Evolutionary conservation across 2,888 invertebrate species (phyloP).

Genomic region (Phragmatobia fuliginosa): DNA sequence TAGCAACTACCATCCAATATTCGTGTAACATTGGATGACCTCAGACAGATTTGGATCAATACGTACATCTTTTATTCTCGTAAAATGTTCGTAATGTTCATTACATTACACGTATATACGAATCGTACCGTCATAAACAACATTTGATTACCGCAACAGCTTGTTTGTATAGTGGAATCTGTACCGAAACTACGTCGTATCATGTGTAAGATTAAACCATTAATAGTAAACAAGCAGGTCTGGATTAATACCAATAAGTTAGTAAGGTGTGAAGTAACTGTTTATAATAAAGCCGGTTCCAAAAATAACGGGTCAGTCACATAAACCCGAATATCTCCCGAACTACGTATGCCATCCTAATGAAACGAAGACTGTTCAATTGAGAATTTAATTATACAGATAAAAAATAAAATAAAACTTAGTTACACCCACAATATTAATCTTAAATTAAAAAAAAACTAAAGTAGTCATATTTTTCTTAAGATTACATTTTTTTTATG

Average conservation of each 20-base stretch:
- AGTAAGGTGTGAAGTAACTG: slow-evolving; percentile 9
- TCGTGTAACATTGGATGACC: neutral
- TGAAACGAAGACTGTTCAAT: too few relatives aligned
- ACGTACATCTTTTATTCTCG: slow-evolving; percentile 11
- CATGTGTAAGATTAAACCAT: slow-evolving; percentile 27
- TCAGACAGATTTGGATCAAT: slow-evolving; percentile 24
- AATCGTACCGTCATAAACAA: slow-evolving; percentile 1
- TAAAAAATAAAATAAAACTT: too few relatives aligned
- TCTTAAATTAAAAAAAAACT: too few relatives aligned
- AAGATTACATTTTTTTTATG: too few relatives aligned
- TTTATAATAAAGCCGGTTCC: too few relatives aligned
- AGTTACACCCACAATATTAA: too few relatives aligned
- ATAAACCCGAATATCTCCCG: too few relatives aligned
- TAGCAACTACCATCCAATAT: neutral
- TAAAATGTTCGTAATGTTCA: neutral
- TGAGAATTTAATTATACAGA: too few relatives aligned
- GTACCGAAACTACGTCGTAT: slow-evolving; percentile 13
- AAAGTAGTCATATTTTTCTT: too few relatives aligned
- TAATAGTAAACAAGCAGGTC: slow-evolving; percentile 34
- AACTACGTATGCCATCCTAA: too few relatives aligned
- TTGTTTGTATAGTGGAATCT: neutral
- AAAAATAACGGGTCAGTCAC: too few relatives aligned
- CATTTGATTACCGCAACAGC: slow-evolving; percentile 4
- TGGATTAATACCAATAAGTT: neutral
- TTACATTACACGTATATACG: neutral